Conservation (phyloP, 2,113 vertebrate genomes). For the Hydrochoerus hydrochaeris region DNA sequence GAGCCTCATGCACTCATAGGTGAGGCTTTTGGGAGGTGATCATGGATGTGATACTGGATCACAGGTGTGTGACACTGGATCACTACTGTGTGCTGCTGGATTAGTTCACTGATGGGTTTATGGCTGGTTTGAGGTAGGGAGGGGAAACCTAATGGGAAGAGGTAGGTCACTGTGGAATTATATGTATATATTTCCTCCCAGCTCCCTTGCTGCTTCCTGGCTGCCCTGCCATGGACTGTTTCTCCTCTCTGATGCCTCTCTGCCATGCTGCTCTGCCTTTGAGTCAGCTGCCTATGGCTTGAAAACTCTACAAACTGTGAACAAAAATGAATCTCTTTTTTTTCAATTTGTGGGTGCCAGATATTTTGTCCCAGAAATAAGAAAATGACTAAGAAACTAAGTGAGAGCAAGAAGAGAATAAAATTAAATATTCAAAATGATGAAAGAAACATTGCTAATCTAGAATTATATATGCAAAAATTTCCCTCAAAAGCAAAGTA, state of each 20-base stretch:
- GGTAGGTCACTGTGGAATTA: not conserved
- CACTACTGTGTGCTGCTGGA: not conserved
- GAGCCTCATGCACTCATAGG: not conserved
- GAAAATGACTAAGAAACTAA: not conserved
- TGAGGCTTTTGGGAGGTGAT: not conserved
- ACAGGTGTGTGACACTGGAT: too few relatives aligned
- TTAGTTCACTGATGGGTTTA: not conserved
- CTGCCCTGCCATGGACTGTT: not conserved
- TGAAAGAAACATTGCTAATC: not conserved
- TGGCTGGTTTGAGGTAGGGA: not conserved
- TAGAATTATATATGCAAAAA: not conserved
- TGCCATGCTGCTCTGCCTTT: not conserved
- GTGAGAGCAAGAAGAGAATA: not conserved
- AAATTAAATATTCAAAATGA: not conserved
- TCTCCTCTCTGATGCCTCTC: not conserved
- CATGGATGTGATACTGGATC: not conserved
- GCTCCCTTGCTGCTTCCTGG: not conserved
- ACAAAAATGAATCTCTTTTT: not conserved
- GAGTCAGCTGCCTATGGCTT: not conserved
- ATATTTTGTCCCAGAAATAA: not conserved
- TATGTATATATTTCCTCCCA: not conserved
- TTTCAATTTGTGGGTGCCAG: not conserved
- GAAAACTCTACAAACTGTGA: not conserved
- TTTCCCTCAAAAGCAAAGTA: not conserved
- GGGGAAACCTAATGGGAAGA: not conserved